Percentiles rank a stretch among this genome's conserved stretches.
Conservation (phyloP, 37 sponge, comb jelly and placozoan genomes). For the Ianthella basta region DNA sequence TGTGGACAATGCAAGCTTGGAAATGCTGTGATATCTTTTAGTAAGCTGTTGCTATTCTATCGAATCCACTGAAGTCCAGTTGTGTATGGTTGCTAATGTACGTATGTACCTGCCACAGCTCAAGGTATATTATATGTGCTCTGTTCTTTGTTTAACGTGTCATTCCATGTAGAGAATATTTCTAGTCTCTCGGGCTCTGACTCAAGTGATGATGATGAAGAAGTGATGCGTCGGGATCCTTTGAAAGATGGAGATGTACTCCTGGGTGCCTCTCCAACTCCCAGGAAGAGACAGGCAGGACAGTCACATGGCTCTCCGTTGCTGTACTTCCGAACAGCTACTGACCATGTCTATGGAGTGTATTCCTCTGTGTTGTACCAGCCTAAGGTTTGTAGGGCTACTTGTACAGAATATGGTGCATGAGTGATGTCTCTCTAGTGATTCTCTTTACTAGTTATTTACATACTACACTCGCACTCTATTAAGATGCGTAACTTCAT, state of each 20-base stretch:
- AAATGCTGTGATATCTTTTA: no score
- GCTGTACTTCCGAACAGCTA: slow-evolving; percentile 30
- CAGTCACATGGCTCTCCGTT: slow-evolving; percentile 17
- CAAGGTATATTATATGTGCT: not conserved
- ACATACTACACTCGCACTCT: not conserved
- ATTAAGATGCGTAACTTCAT: not conserved
- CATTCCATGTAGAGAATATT: slow-evolving; percentile 52
- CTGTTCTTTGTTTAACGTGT: no score
- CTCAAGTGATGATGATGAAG: slow-evolving; percentile 22
- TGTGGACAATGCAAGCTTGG: no score
- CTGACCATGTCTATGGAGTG: slow-evolving; percentile 36
- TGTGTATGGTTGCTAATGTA: no score
- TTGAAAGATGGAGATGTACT: not conserved
- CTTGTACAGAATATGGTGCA: not conserved
- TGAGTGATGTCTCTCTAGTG: not conserved
- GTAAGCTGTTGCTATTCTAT: no score
- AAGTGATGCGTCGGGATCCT: not conserved
- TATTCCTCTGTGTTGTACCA: slow-evolving; percentile 45
- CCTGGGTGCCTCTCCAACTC: not conserved
- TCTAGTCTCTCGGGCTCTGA: slow-evolving; percentile 89
- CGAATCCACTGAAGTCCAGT: no score
- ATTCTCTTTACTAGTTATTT: not conserved
- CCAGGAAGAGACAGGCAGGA: not conserved
- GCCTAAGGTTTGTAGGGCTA: not conserved
- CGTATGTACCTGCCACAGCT: no score